These are phyloP conservation scores for Poecilia latipinna DNA, from an alignment of 2,113 vertebrate species.

Conservation along the genomic window DNA sequence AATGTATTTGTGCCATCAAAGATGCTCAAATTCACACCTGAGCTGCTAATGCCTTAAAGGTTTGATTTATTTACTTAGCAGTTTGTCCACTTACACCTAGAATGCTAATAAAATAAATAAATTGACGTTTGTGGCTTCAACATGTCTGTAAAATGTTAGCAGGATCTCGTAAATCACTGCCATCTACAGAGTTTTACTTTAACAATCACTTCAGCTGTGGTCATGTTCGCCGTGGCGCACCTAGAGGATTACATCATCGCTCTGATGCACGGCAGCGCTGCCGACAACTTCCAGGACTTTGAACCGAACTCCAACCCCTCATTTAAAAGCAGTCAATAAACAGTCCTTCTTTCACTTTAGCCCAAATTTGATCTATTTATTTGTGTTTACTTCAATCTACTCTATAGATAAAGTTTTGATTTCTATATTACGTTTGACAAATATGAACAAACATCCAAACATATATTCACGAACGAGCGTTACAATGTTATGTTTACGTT, in stretches of 20 bases:
- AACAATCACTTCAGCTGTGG: conserved; percentile 9
- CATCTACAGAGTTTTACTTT: neutral
- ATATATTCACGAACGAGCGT: neutral
- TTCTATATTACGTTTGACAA: neutral
- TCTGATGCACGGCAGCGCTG: conserved; percentile 12
- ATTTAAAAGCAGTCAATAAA: neutral
- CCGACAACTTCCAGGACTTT: conserved; percentile 53
- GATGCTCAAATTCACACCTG: neutral
- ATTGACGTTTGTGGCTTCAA: neutral
- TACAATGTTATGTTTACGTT: neutral
- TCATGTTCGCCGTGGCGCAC: conserved; percentile 8
- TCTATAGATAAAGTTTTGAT: neutral
- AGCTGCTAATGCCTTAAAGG: neutral
- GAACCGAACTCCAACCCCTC: conserved; percentile 25
- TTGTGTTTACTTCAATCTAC: neutral
- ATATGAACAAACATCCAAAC: neutral
- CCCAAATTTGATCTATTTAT: neutral
- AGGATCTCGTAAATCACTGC: conserved; percentile 7
- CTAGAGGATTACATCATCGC: conserved; percentile 43
- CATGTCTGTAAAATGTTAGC: neutral
- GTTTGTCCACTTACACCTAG: neutral
- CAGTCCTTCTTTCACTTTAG: neutral
- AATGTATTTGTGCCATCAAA: neutral
- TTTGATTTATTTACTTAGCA: neutral
- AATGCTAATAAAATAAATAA: neutral